Conservation (phyloP, 2,797 vertebrate species). For the Alca torda region DNA sequence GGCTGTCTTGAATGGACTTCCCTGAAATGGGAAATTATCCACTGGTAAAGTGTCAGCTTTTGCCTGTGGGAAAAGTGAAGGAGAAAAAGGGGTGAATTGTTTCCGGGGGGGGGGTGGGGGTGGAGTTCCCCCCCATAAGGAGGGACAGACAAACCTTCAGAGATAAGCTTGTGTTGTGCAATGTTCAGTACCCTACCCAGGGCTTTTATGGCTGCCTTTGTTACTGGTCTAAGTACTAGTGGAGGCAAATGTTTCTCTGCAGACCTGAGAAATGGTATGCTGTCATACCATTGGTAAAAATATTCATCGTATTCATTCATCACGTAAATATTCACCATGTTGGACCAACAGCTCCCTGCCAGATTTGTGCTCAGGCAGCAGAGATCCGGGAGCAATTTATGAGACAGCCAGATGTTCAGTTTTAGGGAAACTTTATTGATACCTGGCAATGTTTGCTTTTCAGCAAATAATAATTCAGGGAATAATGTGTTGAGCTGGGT, state of each 20-base stretch:
- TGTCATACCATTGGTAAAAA: not conserved
- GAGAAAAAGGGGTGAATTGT: not conserved
- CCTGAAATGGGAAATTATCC: not conserved
- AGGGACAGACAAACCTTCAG: not conserved
- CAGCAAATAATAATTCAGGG: not conserved
- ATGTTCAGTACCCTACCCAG: not conserved
- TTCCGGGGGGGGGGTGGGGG: rapidly evolving
- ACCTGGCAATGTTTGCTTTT: not conserved
- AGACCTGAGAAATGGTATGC: not conserved
- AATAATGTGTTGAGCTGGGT: not conserved
- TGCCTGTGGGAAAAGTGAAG: not conserved
- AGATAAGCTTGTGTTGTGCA: not conserved
- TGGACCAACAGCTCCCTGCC: not conserved
- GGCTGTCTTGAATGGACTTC: not conserved
- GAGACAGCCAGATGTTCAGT: not conserved
- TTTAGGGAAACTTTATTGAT: not conserved
- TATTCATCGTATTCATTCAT: not conserved
- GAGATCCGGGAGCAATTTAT: not conserved
- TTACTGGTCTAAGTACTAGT: not conserved
- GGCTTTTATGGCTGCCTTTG: not conserved
- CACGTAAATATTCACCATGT: not conserved
- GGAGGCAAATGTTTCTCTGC: not conserved
- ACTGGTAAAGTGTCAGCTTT: not conserved
- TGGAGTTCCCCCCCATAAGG: not conserved
- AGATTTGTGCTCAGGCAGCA: not conserved